phyloP scores from a whole-genome alignment of 35 echinoderm and acorn worm genomes.

The Eucidaris tribuloides region DNA sequence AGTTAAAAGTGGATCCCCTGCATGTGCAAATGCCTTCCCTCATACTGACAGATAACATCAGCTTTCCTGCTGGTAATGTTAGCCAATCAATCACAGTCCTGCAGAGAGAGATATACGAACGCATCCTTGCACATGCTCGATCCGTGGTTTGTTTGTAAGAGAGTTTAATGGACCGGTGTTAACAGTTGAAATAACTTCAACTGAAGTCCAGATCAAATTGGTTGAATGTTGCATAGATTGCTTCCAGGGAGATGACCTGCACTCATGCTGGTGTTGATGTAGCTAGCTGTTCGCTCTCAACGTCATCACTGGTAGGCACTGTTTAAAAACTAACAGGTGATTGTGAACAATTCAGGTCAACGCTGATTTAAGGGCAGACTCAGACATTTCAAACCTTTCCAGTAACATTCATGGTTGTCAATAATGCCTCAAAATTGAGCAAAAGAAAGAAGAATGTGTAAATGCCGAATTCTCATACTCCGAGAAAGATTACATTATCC shows the following conservation, averaged over 20 bases:
- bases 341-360: conserved; percentile 11
- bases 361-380: neutral
- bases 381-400: neutral
- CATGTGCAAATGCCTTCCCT: conserved; percentile 19
- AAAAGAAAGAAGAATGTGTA: no score
- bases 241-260: neutral
- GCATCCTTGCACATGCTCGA: neutral
- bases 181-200: neutral
- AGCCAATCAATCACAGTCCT: neutral
- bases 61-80: conserved; percentile 6
- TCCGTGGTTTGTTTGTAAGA: neutral
- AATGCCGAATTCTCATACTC: neutral
- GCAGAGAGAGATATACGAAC: neutral
- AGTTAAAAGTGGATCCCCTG: neutral
- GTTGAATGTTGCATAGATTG: neutral
- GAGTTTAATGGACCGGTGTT: neutral
- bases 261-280: neutral
- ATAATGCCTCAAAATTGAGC: conserved; percentile 26
- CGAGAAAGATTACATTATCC: neutral
- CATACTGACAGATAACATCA: conserved; percentile 1
- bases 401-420: neutral
- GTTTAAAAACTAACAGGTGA: conserved; percentile 29
- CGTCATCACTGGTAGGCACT: neutral
- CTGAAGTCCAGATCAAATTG: conserved; percentile 9
- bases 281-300: neutral